Conservation (phyloP, 1,140 invertebrate species). For the Bombyx mandarina region DNA sequence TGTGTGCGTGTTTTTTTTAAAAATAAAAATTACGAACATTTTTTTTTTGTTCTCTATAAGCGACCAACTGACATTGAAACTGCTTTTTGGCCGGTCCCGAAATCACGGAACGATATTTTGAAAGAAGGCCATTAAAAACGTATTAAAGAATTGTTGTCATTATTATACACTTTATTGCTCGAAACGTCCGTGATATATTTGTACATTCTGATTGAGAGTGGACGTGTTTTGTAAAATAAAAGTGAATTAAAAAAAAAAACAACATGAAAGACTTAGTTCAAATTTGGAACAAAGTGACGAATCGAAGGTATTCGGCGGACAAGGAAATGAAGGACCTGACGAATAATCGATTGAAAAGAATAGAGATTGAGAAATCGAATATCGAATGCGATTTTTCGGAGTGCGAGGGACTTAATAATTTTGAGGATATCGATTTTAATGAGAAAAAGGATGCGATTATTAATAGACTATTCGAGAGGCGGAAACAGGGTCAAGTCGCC, state of each 20-base stretch:
- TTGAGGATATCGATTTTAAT: conserved; percentile 35
- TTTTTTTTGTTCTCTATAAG: too few relatives aligned
- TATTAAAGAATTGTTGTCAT: conserved; percentile 1
- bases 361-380: conserved; percentile 31
- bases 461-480: conserved; percentile 69
- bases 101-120: too few relatives aligned
- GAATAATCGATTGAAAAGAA: conserved; percentile 34
- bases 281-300: conserved; percentile 70
- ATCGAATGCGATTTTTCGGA: conserved; percentile 42
- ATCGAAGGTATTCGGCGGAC: conserved; percentile 57
- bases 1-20: too few relatives aligned
- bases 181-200: background rate
- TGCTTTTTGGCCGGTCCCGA: too few relatives aligned
- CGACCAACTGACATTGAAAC: too few relatives aligned
- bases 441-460: conserved; percentile 62
- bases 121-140: background rate
- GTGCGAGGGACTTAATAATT: conserved; percentile 50
- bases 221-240: conserved; percentile 16
- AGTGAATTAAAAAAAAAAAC: conserved; percentile 3
- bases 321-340: conserved; percentile 41
- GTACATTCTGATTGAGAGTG: conserved; percentile 1
- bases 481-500: conserved; percentile 51
- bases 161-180: background rate
- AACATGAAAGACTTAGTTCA: conserved; percentile 73
- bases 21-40: too few relatives aligned